Percentiles rank a stretch among this genome's conserved stretches.
Conservation (phyloP, 2,888 invertebrate species). For the Ophion obscuratus region DNA sequence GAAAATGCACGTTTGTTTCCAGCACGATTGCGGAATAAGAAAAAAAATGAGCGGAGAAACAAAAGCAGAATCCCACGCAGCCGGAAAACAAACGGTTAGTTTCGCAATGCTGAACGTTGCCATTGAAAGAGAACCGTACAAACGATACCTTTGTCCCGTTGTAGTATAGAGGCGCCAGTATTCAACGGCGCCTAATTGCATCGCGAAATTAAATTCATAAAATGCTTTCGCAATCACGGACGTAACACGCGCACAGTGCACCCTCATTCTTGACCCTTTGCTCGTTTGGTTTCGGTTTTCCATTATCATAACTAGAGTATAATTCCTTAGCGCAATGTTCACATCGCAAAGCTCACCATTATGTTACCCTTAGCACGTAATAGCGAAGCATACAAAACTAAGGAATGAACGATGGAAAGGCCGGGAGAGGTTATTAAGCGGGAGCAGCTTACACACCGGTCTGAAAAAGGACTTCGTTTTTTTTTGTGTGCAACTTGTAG, state of each 20-base stretch:
- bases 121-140: neutral
- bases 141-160: slow-evolving; percentile 51
- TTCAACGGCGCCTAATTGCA: slow-evolving; percentile 61
- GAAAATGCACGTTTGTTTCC: slow-evolving; percentile 10
- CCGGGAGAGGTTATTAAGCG: neutral
- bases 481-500: neutral
- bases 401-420: neutral
- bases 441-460: neutral
- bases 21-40: neutral
- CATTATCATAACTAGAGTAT: slow-evolving; percentile 42
- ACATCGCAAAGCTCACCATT: neutral
- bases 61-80: neutral
- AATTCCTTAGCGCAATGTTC: slow-evolving; percentile 38
- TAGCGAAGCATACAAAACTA: neutral
- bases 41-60: slow-evolving; percentile 1
- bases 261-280: slow-evolving; percentile 40
- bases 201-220: slow-evolving; percentile 63
- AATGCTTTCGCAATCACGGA: slow-evolving; percentile 31
- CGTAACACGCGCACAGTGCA: neutral
- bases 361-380: neutral
- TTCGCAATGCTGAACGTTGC: slow-evolving; percentile 11
- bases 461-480: neutral
- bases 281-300: slow-evolving; percentile 35
- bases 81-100: slow-evolving; percentile 3
- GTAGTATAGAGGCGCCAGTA: slow-evolving; percentile 23